A percentile compares a stretch with the other conserved stretches of the same genome.
These are phyloP conservation scores for Acrossocheilus wenchowensis DNA, from an alignment of 2,797 vertebrate species.

Conservation along the genomic window DNA sequence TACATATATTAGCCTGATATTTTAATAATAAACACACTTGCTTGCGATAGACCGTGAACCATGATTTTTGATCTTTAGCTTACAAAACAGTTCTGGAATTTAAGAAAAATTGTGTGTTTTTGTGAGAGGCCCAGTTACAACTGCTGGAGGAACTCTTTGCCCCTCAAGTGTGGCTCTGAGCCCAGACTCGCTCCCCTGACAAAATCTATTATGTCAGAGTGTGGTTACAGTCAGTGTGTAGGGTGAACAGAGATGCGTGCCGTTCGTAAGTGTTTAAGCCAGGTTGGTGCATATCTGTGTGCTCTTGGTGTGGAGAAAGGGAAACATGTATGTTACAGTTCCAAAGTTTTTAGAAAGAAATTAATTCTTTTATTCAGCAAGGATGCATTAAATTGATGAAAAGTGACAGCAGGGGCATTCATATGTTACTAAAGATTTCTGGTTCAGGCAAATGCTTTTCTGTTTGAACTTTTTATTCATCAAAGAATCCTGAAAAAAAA, in stretches of 20 bases:
- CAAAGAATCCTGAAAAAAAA: not conserved
- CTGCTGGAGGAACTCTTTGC: conserved; percentile 15
- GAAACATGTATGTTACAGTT: not conserved
- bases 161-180: conserved; percentile 26
- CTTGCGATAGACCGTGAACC: conserved; percentile 1
- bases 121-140: not conserved
- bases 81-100: conserved; percentile 44
- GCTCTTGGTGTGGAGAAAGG: not conserved
- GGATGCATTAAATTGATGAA: not conserved
- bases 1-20: conserved; percentile 11
- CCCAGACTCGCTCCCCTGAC: conserved; percentile 9
- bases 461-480: not conserved
- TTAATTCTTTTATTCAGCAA: not conserved
- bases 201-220: conserved; percentile 22
- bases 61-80: conserved; percentile 14
- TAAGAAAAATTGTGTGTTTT: conserved; percentile 17
- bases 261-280: not conserved
- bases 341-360: not conserved
- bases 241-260: not conserved
- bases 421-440: not conserved
- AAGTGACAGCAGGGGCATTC: not conserved
- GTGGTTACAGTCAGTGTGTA: conserved; percentile 11
- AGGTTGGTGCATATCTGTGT: not conserved
- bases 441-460: not conserved
- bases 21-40: conserved; percentile 4